A percentile compares a stretch with the other conserved stretches of the same genome.
These are phyloP conservation scores for Cyprinodon brontotheroides DNA, from an alignment of 2,113 vertebrate species.

Conservation along the genomic window DNA sequence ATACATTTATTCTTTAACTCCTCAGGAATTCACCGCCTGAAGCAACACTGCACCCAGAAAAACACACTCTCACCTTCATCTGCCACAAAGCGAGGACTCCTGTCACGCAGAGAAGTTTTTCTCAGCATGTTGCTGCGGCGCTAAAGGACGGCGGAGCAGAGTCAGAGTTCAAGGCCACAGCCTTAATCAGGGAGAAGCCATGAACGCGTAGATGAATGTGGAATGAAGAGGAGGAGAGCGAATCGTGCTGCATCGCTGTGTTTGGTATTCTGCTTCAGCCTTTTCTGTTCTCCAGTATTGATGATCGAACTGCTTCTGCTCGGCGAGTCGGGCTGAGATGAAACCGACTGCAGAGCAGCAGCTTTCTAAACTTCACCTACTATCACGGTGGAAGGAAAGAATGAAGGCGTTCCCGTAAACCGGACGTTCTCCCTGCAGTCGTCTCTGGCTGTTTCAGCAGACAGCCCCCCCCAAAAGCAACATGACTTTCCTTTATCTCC, in stretches of 20 bases:
- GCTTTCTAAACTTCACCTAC: no score
- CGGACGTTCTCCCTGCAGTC: background rate
- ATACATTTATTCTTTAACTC: constrained; percentile 15
- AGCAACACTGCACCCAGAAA: constrained; percentile 5
- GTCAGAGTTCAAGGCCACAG: background rate
- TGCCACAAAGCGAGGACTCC: background rate
- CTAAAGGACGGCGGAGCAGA: background rate
- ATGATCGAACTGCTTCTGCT: constrained; percentile 15
- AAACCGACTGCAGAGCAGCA: constrained; percentile 14
- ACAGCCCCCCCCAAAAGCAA: background rate
- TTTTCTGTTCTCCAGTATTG: background rate
- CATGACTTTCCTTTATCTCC: background rate
- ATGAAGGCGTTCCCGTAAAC: background rate
- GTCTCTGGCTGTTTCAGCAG: background rate
- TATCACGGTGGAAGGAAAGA: background rate
- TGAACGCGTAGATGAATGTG: background rate
- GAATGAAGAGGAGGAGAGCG: background rate
- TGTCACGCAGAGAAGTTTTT: background rate
- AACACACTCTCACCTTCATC: background rate
- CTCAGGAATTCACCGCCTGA: constrained; percentile 12
- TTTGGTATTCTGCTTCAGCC: constrained; percentile 26
- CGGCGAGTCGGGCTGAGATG: constrained; percentile 6
- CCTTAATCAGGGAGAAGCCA: background rate
- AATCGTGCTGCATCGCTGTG: background rate
- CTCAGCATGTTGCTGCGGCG: constrained; percentile 24